A percentile compares a stretch with the other conserved stretches of the same genome.
Conservation (phyloP, 2,113 vertebrate species). For the Alectura lathami region DNA sequence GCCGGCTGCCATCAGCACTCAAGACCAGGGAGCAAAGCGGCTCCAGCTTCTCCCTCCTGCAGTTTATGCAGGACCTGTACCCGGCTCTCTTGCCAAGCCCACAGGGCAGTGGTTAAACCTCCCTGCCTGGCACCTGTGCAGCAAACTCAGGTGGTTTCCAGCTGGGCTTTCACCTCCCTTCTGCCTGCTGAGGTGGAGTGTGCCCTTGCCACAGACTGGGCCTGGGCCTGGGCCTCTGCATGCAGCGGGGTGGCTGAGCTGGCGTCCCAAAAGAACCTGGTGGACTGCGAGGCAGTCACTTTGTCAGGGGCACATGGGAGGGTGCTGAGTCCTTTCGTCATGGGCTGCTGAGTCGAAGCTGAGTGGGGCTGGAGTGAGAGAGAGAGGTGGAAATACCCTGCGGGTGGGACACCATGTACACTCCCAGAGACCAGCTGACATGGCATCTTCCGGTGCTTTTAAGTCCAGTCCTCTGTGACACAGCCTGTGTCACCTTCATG, state of each 20-base stretch:
- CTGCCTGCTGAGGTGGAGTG: accelerated
- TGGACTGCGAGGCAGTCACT: background rate
- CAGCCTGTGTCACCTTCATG: accelerated
- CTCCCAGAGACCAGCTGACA: background rate
- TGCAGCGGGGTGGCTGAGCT: accelerated
- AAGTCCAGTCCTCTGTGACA: background rate
- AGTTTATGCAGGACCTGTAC: background rate
- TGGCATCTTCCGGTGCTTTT: background rate
- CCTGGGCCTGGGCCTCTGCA: accelerated
- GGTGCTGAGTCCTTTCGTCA: background rate
- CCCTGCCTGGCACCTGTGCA: background rate
- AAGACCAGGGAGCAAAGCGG: background rate
- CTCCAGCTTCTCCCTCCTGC: background rate
- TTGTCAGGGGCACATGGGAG: accelerated
- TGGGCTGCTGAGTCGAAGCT: background rate
- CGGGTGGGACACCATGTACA: too few species aligned
- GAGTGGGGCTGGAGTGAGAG: accelerated
- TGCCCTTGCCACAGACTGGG: background rate
- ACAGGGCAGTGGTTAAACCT: background rate
- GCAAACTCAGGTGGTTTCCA: background rate
- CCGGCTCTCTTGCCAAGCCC: background rate
- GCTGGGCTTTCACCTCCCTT: background rate
- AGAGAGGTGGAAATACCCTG: background rate
- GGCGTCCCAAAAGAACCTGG: background rate
- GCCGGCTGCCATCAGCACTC: background rate